These are phyloP conservation scores for Lasioglossum villosulum DNA, from an alignment of 2,888 invertebrate species.

Conservation along the genomic window DNA sequence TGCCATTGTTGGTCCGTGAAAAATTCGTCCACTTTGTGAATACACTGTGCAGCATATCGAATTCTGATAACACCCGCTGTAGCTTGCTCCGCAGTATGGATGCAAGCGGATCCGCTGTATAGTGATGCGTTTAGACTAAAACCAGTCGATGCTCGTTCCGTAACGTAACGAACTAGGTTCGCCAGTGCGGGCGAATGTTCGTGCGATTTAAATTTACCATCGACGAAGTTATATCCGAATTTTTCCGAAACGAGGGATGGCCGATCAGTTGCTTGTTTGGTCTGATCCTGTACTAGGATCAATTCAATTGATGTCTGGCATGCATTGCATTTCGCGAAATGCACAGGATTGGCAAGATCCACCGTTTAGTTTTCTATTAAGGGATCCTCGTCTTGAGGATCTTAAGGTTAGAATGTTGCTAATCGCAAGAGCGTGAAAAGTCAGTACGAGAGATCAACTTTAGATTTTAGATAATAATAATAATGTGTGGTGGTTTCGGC, in stretches of 20 bases:
- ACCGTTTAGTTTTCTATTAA: too few species aligned
- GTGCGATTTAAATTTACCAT: neutral
- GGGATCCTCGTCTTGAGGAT: too few species aligned
- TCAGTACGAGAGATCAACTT: too few species aligned
- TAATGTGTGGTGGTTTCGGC: too few species aligned
- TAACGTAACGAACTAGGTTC: neutral
- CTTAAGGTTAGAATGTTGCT: too few species aligned
- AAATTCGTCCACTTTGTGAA: neutral
- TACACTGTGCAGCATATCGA: neutral
- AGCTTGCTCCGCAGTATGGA: neutral
- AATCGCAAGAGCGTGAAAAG: too few species aligned
- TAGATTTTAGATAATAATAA: too few species aligned
- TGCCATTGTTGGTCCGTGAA: neutral
- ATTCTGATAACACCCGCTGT: neutral
- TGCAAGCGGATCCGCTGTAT: neutral
- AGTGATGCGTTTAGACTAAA: neutral
- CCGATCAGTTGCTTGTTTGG: neutral
- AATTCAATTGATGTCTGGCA: neutral
- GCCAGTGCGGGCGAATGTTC: neutral
- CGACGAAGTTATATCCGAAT: neutral
- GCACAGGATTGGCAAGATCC: neutral
- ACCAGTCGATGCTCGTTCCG: neutral
- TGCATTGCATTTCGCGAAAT: neutral
- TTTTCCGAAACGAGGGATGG: neutral
- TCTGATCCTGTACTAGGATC: neutral